Evolutionary conservation across 2,888 invertebrate species (phyloP).

Genomic region (Limulus polyphemus): DNA sequence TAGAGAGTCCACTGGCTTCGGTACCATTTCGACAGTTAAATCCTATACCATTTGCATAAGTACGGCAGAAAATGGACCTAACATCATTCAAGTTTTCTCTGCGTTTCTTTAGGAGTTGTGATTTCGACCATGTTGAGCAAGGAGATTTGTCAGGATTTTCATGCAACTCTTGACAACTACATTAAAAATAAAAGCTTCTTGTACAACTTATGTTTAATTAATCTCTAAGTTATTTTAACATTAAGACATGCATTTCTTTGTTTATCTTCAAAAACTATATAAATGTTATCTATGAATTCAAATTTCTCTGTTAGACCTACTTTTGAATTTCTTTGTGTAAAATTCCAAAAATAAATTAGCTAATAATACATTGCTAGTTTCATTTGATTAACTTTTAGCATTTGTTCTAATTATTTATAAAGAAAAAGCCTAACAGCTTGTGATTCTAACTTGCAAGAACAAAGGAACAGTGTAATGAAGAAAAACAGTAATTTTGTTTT

Average conservation of each 20-base stretch:
- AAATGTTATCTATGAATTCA: neutral
- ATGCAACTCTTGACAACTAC: neutral
- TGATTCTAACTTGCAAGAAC: too few relatives aligned
- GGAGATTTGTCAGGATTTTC: constrained; percentile 1
- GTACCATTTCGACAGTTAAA: constrained; percentile 43
- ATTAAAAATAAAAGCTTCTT: neutral
- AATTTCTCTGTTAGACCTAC: too few relatives aligned
- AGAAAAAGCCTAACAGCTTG: too few relatives aligned
- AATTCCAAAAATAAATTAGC: neutral
- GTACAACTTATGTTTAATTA: neutral
- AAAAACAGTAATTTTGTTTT: too few relatives aligned
- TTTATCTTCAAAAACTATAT: too few relatives aligned
- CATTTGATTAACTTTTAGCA: too few relatives aligned
- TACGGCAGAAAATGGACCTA: constrained; percentile 45
- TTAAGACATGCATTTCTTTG: too few relatives aligned
- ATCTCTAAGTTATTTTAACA: neutral
- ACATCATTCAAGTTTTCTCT: constrained; percentile 43
- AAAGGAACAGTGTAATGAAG: too few relatives aligned
- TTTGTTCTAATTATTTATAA: too few relatives aligned
- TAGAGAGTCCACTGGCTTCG: constrained; percentile 28
- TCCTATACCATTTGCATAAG: constrained; percentile 45
- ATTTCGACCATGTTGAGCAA: neutral
- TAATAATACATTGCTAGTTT: too few relatives aligned
- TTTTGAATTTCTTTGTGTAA: neutral
- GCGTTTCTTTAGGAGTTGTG: constrained; percentile 29